Evolutionary conservation across 1,140 invertebrate species (phyloP).

Genomic region (Drosophila oshimai): DNA sequence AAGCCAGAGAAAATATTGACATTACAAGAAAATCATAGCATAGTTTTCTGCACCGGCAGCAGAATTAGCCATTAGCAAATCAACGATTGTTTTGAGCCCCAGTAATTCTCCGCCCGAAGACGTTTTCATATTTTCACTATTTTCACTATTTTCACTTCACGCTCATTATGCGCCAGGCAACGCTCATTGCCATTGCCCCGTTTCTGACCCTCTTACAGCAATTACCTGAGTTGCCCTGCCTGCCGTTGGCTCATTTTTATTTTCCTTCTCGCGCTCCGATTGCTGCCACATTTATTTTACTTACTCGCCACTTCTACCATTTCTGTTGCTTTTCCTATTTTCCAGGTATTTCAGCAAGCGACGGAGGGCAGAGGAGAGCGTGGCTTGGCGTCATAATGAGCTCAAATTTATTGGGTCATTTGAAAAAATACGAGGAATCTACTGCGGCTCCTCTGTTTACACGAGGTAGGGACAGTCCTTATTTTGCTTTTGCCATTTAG

Average conservation of each 20-base stretch:
- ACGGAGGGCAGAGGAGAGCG: constrained; percentile 46
- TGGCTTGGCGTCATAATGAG: constrained; percentile 77
- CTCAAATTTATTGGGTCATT: constrained; percentile 80
- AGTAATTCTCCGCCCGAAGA: constrained; percentile 28
- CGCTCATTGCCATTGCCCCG: constrained; percentile 34
- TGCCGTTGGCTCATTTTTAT: constrained; percentile 50
- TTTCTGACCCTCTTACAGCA: constrained; percentile 53
- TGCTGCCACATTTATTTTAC: constrained; percentile 63
- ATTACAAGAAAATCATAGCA: constrained; percentile 11
- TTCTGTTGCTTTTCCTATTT: constrained; percentile 18
- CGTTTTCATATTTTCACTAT: constrained; percentile 72
- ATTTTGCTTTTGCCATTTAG: constrained; percentile 29
- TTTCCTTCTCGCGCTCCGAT: constrained; percentile 35
- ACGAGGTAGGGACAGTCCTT: constrained; percentile 34
- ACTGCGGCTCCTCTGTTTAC: constrained; percentile 26
- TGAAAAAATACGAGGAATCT: constrained; percentile 75
- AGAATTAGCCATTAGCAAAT: constrained; percentile 49
- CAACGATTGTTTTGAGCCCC: constrained; percentile 37
- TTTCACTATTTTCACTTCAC: constrained; percentile 77
- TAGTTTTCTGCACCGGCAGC: constrained; percentile 17
- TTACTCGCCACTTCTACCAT: constrained; percentile 44
- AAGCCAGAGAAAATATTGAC: neutral
- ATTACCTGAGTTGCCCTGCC: constrained; percentile 57
- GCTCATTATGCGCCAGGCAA: constrained; percentile 70
- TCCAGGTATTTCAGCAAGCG: constrained; percentile 58